These are phyloP conservation scores for Sebastes cheni DNA, from an alignment of 2,797 vertebrate genomes.

Conservation along the genomic window DNA sequence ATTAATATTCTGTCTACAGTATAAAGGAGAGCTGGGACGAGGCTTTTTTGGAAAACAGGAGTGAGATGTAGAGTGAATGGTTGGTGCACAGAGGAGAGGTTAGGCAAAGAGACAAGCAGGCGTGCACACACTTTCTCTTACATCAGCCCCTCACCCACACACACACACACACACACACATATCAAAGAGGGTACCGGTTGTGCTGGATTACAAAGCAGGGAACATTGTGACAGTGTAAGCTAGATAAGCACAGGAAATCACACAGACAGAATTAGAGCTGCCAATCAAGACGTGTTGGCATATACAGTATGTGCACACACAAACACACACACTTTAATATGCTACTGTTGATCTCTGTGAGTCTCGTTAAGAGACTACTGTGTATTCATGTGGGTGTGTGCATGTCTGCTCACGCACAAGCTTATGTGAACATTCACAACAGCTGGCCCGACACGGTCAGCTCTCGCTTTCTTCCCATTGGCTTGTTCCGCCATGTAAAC, in stretches of 20 bases:
- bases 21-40: conserved; percentile 35
- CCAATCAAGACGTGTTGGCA: conserved; percentile 50
- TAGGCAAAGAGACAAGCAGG: conserved; percentile 39
- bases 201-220: conserved; percentile 66
- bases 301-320: conserved; percentile 11
- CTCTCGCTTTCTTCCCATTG: conserved; percentile 52
- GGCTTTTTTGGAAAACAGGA: conserved; percentile 43
- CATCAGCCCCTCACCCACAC: conserved; percentile 21
- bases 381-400: conserved; percentile 17
- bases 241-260: conserved; percentile 55
- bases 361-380: conserved; percentile 16
- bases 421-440: conserved; percentile 67
- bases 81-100: conserved; percentile 52
- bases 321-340: conserved; percentile 21
- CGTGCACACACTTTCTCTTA: conserved; percentile 42
- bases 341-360: conserved; percentile 38
- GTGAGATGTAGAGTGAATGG: conserved; percentile 48
- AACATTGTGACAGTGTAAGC: conserved; percentile 55
- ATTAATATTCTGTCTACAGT: conserved; percentile 68
- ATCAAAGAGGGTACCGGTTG: conserved; percentile 49
- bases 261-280: conserved; percentile 66
- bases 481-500: conserved; percentile 63
- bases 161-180: conserved; percentile 19
- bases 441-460: conserved; percentile 65
- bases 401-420: conserved; percentile 8